Conservation (phyloP, 2,797 vertebrate genomes). For the Gambusia yucatana region DNA sequence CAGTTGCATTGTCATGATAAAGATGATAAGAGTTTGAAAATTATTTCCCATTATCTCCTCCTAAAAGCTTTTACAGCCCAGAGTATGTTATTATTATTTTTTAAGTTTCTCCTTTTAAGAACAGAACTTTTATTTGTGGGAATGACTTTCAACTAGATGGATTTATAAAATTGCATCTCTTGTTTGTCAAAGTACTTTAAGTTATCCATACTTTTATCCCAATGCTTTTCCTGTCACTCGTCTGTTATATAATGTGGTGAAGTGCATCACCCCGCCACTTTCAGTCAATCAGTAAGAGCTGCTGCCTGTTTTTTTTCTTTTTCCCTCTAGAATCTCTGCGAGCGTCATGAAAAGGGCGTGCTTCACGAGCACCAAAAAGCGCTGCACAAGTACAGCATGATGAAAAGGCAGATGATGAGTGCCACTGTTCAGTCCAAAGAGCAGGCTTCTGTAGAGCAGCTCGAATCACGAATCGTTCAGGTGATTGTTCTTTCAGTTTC, state of each 20-base stretch:
- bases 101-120: not conserved
- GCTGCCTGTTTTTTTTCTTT: not conserved
- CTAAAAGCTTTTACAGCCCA: not conserved
- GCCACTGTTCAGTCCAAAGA: conserved; percentile 90
- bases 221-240: not conserved
- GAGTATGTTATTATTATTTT: not conserved
- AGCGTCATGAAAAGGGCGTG: conserved; percentile 95
- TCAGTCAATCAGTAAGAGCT: conserved; percentile 3
- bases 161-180: not conserved
- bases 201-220: conserved; percentile 6
- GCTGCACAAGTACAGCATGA: conserved; percentile 92
- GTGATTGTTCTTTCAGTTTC: conserved; percentile 61
- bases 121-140: not conserved
- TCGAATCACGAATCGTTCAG: conserved; percentile 96
- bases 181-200: not conserved
- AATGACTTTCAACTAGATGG: not conserved
- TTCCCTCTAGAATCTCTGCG: conserved; percentile 89
- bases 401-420: conserved; percentile 96
- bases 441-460: conserved; percentile 89
- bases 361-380: conserved; percentile 95
- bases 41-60: not conserved
- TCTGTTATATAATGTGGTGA: not conserved
- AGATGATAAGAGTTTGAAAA: not conserved
- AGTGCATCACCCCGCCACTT: not conserved
- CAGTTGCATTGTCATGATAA: not conserved